Percentiles rank a stretch among this genome's conserved stretches.
Conservation (phyloP, 2,113 vertebrate genomes). For the Marmota flaviventris region DNA sequence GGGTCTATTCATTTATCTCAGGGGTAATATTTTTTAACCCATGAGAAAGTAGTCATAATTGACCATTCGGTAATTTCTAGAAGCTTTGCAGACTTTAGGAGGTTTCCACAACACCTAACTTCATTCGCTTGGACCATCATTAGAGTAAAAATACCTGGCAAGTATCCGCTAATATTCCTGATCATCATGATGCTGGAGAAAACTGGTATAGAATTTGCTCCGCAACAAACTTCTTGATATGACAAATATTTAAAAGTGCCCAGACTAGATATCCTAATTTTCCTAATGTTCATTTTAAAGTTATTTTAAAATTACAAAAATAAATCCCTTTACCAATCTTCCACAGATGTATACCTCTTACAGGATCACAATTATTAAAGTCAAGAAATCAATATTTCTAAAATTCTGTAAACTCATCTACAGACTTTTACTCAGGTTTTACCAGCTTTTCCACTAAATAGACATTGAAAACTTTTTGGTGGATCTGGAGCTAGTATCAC, state of each 20-base stretch:
- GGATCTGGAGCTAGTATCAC: background rate
- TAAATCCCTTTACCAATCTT: background rate
- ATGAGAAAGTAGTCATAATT: conserved; percentile 90
- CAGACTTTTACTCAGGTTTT: background rate
- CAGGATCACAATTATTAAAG: background rate
- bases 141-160: conserved; percentile 94
- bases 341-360: background rate
- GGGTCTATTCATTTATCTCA: conserved; percentile 94
- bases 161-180: conserved; percentile 90
- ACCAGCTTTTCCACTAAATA: background rate
- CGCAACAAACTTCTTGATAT: conserved; percentile 94
- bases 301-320: background rate
- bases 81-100: conserved; percentile 86
- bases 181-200: conserved; percentile 89
- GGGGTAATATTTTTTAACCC: conserved; percentile 91
- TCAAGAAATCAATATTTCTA: background rate
- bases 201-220: conserved; percentile 89
- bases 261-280: conserved; percentile 90
- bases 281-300: background rate
- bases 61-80: conserved; percentile 88
- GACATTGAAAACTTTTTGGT: background rate
- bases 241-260: conserved; percentile 95
- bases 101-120: conserved; percentile 92
- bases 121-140: conserved; percentile 91
- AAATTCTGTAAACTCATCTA: background rate